Base-by-base conservation (phyloP, 2,113 vertebrate genomes). In the Xenotilapia flavipinnis region DNA sequence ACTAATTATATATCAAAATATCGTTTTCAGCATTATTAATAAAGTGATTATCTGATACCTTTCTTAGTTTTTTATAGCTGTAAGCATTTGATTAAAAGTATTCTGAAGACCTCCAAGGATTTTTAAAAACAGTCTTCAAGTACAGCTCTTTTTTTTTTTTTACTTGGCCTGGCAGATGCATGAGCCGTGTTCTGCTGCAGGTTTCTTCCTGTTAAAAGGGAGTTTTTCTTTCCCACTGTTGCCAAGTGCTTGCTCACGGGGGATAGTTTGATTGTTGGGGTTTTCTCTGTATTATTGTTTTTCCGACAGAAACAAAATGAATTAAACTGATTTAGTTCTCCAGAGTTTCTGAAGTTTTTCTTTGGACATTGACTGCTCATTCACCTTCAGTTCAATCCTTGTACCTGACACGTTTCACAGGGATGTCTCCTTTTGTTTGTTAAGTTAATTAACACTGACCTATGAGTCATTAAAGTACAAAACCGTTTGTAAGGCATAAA, bases 141-240 rank as follows among this genome's bases (percentile, higher is more conserved):
- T 47, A 15, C 21, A 45, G 38, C 13, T 26, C 38, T 26, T 55
- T 55, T 9, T 9, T 58, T 58, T 5, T n/a, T 31, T 33, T 31
- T 28, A 4, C 2, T 10, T 60, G 15, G 58, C 28, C 58, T 38
- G 3, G 10, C 19, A 65, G 10, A n/a, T 28, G 23, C 23, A 7
- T 58, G 23, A n/a, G 19, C 19, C 0, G 3, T 38, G 33, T 65
- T 65, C 17, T n/a, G 6, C 33, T n/a, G 33, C 3, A n/a, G 60
- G 60, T 65, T 65, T 38, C 33, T 65, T 65, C 60, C 33, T 65
- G 19, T 65, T 65, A 38, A 2, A 21, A 65, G 33, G 19, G 33
- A 65, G 60, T 65, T 65, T 65, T 65, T 65, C 60, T 38, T 65
- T 65, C 10, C 60, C 19, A 65, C 33, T 65, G 60, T 65, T 65